Conservation (phyloP, 2,797 vertebrate species). For the Clangula hyemalis region DNA sequence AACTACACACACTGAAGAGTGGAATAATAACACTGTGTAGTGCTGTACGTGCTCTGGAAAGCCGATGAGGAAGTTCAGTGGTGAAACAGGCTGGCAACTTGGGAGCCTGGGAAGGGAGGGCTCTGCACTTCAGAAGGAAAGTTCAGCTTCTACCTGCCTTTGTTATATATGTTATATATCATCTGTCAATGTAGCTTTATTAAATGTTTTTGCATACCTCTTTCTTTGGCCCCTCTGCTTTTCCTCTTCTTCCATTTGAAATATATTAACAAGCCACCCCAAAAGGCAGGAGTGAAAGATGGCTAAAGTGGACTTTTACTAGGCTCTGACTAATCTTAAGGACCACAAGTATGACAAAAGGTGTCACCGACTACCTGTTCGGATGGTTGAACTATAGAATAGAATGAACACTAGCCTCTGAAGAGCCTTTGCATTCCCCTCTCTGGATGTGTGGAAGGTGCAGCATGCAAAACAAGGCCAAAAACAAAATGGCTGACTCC, state of each 20-base stretch:
- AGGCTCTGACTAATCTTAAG: neutral
- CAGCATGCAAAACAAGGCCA: neutral
- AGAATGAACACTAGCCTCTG: neutral
- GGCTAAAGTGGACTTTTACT: neutral
- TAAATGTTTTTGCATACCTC: neutral
- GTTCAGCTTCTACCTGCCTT: neutral
- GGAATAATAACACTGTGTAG: neutral
- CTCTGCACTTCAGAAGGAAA: neutral
- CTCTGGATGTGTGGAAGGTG: neutral
- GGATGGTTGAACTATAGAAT: neutral
- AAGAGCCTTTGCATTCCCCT: neutral
- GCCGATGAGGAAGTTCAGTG: neutral
- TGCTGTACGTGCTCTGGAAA: neutral
- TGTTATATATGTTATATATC: neutral
- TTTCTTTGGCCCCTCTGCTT: neutral
- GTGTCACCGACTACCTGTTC: neutral
- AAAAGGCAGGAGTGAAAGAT: neutral
- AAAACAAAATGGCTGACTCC: rapidly evolving
- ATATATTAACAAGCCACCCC: neutral
- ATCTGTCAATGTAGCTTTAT: neutral
- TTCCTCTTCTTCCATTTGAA: neutral
- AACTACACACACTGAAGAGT: neutral
- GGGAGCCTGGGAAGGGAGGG: neutral
- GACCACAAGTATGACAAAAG: neutral
- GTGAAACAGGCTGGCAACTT: neutral